Evolutionary conservation across 1,140 invertebrate species (phyloP), one percentile per base, ranked within the genome.

Genomic region (Trichomalopsis sarcophagae): DNA sequence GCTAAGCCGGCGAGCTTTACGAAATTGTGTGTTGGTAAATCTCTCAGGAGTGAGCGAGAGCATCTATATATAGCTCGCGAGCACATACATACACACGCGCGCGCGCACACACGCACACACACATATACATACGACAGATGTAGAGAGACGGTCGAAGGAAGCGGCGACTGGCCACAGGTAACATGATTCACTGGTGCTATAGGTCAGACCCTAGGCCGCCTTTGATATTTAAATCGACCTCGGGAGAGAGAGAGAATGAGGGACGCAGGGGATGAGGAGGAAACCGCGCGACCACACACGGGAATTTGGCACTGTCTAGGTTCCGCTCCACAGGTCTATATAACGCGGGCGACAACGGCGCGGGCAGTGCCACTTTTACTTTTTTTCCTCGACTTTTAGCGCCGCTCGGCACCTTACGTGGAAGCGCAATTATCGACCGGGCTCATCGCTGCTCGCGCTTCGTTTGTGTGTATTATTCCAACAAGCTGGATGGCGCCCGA

Each of bases 151-250:
- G 27, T 6, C 44, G 47, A 33, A 68, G 55, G 74, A 77, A 50
- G 77, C 44, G 69, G 47, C 13, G 44, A 66, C 21, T 44, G 55
- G 17, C 47, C 89, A 89, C 90, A 92, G 92, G 92, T 92, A 93
- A 93, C 91, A 93, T 92, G 92, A 93, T 93, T 93, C 92, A 92
- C 89, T 90, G 92, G 80, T 93, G 92, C 92, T 93, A 92, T 93
- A 93, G 92, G 92, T 93, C 92, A 93, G 91, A 93, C 40, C 76
- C 27, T 92, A 91, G 92, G 91, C 92, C 92, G 91, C 92, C 92
- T 93, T 93, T 93, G 92, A 93, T 93, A 93, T 93, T 93, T 92
- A 93, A 93, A 93, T 93, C 91, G 91, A 81, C 86, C 82, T 83
- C 86, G 87, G 85, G 62, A 36, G 68, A n/a, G 40, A 69, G 23